Conservation (phyloP, 2,888 invertebrate genomes). For the Lithophane socia region DNA sequence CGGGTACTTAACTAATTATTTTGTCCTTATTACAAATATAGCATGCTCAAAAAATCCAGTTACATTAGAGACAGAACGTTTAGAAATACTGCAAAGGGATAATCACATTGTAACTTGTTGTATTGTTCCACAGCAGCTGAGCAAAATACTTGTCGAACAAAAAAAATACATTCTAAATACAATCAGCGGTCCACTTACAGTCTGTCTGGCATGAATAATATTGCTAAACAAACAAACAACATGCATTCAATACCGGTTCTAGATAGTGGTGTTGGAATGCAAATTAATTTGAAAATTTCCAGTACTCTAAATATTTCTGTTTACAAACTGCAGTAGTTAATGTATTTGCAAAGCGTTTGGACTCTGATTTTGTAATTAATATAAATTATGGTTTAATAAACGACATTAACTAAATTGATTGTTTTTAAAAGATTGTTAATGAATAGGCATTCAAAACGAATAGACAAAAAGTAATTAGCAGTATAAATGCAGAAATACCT, state of each 20-base stretch:
- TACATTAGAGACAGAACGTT: background rate
- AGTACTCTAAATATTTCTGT: constrained; percentile 33
- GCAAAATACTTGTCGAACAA: background rate
- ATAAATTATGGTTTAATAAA: background rate
- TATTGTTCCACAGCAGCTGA: background rate
- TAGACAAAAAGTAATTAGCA: no score
- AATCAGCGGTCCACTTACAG: background rate
- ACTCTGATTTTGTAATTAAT: constrained; percentile 10
- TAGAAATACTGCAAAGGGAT: background rate
- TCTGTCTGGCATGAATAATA: constrained; percentile 25
- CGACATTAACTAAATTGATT: background rate
- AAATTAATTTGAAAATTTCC: constrained; percentile 33
- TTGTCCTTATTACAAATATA: background rate
- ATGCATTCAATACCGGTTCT: constrained; percentile 29
- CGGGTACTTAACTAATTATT: background rate
- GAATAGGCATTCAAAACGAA: background rate
- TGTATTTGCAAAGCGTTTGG: constrained; percentile 29
- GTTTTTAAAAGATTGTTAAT: background rate
- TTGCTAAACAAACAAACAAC: constrained; percentile 25
- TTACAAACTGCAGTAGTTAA: constrained; percentile 31
- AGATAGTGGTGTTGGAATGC: constrained; percentile 20
- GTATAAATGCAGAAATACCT: background rate
- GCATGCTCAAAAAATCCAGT: background rate
- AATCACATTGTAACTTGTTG: background rate
- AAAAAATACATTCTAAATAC: background rate